phyloP scores from a whole-genome alignment of 2,888 invertebrate species.

The Lithophane semibrunnea region DNA sequence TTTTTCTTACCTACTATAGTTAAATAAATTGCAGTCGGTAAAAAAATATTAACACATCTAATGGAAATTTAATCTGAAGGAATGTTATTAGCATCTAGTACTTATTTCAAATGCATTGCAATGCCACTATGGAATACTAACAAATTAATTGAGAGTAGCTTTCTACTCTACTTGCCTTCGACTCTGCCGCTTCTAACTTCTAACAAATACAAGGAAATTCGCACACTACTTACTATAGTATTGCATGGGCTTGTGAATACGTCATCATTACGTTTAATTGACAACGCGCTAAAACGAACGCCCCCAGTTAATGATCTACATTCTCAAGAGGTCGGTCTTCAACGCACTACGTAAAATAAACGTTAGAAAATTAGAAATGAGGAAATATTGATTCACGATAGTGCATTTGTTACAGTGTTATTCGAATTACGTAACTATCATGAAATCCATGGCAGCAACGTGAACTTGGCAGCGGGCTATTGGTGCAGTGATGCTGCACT shows the following conservation, averaged over 20 bases:
- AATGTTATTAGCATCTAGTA: neutral
- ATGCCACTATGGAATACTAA: conserved; percentile 8
- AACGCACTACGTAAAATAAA: conserved; percentile 44
- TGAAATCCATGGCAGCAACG: conserved; percentile 53
- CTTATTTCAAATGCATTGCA: neutral
- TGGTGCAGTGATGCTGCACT: conserved; percentile 56
- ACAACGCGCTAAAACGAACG: conserved; percentile 48
- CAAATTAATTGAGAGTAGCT: neutral
- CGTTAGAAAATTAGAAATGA: conserved; percentile 61
- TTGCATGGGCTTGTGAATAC: conserved; percentile 32
- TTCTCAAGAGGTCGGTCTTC: conserved; percentile 52
- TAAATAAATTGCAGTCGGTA: neutral
- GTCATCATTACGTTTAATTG: conserved; percentile 64
- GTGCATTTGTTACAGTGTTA: conserved; percentile 47
- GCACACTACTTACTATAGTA: conserved; percentile 21
- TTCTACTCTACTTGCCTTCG: neutral
- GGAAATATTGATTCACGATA: conserved; percentile 51
- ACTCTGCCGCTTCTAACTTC: conserved; percentile 11
- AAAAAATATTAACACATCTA: neutral
- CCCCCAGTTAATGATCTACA: conserved; percentile 40
- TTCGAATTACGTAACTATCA: conserved; percentile 54
- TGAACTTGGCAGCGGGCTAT: conserved; percentile 53
- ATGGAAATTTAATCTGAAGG: neutral
- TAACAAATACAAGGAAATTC: conserved; percentile 31
- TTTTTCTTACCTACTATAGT: neutral